These are phyloP conservation scores for Scartelaos histophorus DNA, from an alignment of 2,113 vertebrate genomes.

Conservation along the genomic window DNA sequence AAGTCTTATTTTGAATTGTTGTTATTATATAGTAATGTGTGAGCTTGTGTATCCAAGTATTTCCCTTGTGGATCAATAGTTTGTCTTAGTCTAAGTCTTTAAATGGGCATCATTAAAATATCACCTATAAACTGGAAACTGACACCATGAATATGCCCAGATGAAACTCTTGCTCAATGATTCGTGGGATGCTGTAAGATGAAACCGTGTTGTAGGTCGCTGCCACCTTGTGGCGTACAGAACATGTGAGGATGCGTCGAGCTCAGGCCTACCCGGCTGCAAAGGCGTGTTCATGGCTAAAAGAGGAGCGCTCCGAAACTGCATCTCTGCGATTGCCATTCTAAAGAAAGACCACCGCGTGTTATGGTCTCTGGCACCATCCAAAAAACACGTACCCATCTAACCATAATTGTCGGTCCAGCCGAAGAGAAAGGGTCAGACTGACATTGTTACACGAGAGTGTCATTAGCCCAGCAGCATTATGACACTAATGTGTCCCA, in stretches of 20 bases:
- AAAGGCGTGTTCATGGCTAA: slow-evolving; percentile 77
- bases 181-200: slow-evolving; percentile 64
- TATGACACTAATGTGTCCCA: not conserved
- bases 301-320: slow-evolving; percentile 79
- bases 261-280: slow-evolving; percentile 70
- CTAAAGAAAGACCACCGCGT: slow-evolving; percentile 75
- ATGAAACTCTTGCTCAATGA: slow-evolving; percentile 26
- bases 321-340: slow-evolving; percentile 71
- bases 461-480: slow-evolving; percentile 22
- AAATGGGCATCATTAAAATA: too few relatives aligned
- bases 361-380: slow-evolving; percentile 67
- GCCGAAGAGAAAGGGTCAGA: slow-evolving; percentile 16
- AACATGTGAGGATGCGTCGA: slow-evolving; percentile 68
- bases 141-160: slow-evolving; percentile 5
- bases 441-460: slow-evolving; percentile 28
- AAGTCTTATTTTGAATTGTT: too few relatives aligned
- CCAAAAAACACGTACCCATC: slow-evolving; percentile 41
- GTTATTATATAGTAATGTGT: too few relatives aligned
- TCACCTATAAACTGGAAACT: too few relatives aligned
- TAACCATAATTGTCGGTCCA: slow-evolving; percentile 23
- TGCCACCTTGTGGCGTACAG: slow-evolving; percentile 63
- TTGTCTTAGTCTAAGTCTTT: too few relatives aligned
- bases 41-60: too few relatives aligned
- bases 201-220: slow-evolving; percentile 65
- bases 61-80: too few relatives aligned